Percentiles rank a stretch among this genome's conserved stretches.
Evolutionary conservation across 1,140 invertebrate species (phyloP).

Genomic region (Micrasema minimum): DNA sequence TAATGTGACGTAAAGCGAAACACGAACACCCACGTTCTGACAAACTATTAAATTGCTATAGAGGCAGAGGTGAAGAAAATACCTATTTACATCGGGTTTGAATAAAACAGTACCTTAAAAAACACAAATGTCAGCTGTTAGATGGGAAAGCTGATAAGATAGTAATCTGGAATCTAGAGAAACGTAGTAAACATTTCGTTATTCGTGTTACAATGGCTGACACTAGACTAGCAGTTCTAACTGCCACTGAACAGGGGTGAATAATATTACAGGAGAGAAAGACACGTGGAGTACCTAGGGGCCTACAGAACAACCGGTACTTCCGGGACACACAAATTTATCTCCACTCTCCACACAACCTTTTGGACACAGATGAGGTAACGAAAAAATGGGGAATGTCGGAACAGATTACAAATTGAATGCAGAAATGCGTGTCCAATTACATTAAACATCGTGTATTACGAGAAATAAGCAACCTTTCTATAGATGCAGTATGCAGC

Average conservation of each 20-base stretch:
- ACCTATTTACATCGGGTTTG: constrained; percentile 3
- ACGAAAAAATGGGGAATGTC: too few species aligned
- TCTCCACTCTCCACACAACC: too few species aligned
- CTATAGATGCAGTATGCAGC: background rate
- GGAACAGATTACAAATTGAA: background rate
- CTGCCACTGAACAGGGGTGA: constrained; percentile 20
- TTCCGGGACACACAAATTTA: too few species aligned
- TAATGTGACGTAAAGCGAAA: constrained; percentile 24
- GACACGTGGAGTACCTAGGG: too few species aligned
- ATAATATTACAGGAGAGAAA: constrained; percentile 13
- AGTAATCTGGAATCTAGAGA: constrained; percentile 35
- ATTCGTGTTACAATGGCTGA: constrained; percentile 15
- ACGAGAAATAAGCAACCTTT: background rate
- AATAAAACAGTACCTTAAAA: background rate
- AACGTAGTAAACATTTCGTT: constrained; percentile 37
- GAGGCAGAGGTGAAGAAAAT: constrained; percentile 1
- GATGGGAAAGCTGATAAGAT: constrained; percentile 39
- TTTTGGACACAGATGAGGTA: too few species aligned
- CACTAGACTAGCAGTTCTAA: constrained; percentile 1
- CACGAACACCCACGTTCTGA: constrained; percentile 15
- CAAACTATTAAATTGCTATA: constrained; percentile 37
- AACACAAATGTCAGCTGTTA: constrained; percentile 27
- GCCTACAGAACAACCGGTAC: too few species aligned
- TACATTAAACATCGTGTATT: background rate
- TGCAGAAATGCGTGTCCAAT: constrained; percentile 3